A percentile compares a stretch with the other conserved stretches of the same genome.
Evolutionary conservation across 2,888 invertebrate genomes (phyloP).

Genomic region (Agrilus mali): DNA sequence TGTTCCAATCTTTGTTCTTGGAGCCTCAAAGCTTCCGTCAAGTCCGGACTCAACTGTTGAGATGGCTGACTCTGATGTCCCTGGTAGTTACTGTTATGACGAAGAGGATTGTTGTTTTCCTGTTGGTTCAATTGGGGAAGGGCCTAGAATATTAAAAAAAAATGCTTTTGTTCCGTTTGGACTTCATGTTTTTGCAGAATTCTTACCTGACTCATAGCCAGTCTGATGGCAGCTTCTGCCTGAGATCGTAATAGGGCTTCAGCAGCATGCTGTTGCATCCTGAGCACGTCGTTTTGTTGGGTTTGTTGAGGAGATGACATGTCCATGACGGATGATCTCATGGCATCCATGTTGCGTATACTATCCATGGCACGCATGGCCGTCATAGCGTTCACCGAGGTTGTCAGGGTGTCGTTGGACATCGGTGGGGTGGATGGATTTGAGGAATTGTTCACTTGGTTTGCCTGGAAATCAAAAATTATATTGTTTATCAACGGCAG

Average conservation of each 20-base stretch:
- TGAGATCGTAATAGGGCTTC: conserved; percentile 73
- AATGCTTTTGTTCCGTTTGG: too few species aligned
- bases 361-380: conserved; percentile 48
- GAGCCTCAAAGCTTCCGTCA: conserved; percentile 57
- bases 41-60: conserved; percentile 52
- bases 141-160: too few species aligned
- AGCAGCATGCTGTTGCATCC: conserved; percentile 52
- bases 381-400: conserved; percentile 44
- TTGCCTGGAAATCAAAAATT: conserved; percentile 25
- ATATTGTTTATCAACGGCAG: too few species aligned
- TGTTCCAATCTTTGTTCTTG: conserved; percentile 70
- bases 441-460: conserved; percentile 33
- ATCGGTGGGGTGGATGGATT: conserved; percentile 37
- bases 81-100: conserved; percentile 33
- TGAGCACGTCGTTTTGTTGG: conserved; percentile 32
- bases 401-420: conserved; percentile 33
- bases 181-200: not conserved
- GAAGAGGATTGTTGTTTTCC: conserved; percentile 30
- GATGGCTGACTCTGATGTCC: conserved; percentile 28
- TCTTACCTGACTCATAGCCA: conserved; percentile 60
- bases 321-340: conserved; percentile 39
- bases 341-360: conserved; percentile 38
- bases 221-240: conserved; percentile 69
- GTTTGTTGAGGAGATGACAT: conserved; percentile 29
- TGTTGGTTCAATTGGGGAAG: conserved; percentile 34